Evolutionary conservation across 2,113 vertebrate genomes (phyloP).

Genomic region (Malurus cyaneus): DNA sequence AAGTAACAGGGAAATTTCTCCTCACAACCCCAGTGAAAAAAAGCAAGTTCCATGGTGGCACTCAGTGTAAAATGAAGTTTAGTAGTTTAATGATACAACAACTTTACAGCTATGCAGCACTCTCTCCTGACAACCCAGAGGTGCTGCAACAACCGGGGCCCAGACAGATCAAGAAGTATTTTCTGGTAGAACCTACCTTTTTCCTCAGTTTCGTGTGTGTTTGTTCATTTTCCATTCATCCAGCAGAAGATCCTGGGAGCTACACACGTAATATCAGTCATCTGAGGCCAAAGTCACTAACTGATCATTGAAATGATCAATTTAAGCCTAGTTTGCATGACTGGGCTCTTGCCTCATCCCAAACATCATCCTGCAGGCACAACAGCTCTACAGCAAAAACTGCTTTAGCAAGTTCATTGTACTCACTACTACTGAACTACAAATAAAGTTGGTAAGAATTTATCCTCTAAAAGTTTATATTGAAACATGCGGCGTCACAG

Average conservation of each 20-base stretch:
- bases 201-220: background rate
- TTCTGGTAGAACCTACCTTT: background rate
- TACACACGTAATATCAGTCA: background rate
- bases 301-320: background rate
- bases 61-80: background rate
- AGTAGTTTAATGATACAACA: background rate
- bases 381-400: background rate
- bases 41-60: background rate
- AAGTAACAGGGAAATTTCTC: background rate
- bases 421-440: background rate
- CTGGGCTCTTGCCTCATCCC: background rate
- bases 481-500: background rate
- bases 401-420: background rate
- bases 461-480: background rate
- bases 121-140: background rate
- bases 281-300: background rate
- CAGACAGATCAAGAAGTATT: background rate
- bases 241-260: background rate
- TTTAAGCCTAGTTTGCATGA: background rate
- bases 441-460: background rate
- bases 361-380: background rate
- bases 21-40: background rate
- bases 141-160: background rate
- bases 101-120: background rate
- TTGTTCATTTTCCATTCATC: background rate